Conservation (phyloP, 2,797 vertebrate species). For the Galago senegalensis region DNA sequence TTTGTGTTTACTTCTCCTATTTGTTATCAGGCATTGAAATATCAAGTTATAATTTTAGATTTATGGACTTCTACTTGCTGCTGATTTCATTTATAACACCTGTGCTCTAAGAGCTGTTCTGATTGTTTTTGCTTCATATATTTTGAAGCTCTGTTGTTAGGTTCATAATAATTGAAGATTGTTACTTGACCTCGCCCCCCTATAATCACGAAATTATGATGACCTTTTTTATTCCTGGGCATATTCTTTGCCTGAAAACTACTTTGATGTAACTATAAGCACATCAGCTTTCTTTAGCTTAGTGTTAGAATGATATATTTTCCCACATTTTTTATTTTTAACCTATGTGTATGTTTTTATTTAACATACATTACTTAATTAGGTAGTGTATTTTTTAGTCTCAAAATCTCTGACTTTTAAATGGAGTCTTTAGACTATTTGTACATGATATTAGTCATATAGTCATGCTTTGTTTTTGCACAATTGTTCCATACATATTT, state of each 20-base stretch:
- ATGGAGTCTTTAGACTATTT: not conserved
- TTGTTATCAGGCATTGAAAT: not conserved
- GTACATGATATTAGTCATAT: not conserved
- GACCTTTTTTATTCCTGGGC: not conserved
- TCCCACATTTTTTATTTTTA: not conserved
- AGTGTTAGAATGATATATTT: not conserved
- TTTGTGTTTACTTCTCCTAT: not conserved
- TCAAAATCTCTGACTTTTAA: not conserved
- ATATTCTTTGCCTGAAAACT: not conserved
- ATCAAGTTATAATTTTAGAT: not conserved
- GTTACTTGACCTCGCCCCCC: not conserved
- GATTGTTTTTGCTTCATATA: not conserved
- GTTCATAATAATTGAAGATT: not conserved
- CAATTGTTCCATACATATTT: not conserved
- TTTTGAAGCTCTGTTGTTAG: constrained; percentile 9
- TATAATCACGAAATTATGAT: not conserved
- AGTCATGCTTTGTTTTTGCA: not conserved
- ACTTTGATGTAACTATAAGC: not conserved
- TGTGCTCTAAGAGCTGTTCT: not conserved
- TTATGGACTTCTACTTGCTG: not conserved
- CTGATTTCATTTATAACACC: not conserved
- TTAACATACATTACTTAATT: not conserved
- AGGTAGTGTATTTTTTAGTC: not conserved
- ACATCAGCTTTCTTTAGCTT: not conserved
- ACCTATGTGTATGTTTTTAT: not conserved